These are phyloP conservation scores for Daktulosphaira vitifoliae DNA, from an alignment of 1,140 invertebrate species.

Conservation along the genomic window DNA sequence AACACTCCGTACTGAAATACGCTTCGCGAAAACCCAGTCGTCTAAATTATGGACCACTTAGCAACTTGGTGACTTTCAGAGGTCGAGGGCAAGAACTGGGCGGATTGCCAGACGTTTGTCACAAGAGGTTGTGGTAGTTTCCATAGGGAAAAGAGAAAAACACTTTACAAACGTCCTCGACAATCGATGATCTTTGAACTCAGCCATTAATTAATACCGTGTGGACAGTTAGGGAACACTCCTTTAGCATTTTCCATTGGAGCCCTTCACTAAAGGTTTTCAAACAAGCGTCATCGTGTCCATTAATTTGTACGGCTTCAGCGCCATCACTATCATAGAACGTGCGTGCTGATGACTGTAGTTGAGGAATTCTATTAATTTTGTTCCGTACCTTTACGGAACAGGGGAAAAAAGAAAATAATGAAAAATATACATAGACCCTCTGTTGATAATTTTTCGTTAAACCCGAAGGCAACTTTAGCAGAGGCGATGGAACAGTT, in stretches of 20 bases:
- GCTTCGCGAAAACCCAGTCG: slow-evolving; percentile 9
- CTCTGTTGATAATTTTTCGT: slow-evolving; percentile 24
- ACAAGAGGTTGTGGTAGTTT: no score
- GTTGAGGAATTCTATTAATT: not conserved
- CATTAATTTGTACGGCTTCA: no score
- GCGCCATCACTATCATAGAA: no score
- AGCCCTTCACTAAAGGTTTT: no score
- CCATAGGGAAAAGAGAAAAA: no score
- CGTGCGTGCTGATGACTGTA: not conserved
- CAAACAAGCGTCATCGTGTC: no score
- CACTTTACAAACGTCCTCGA: no score
- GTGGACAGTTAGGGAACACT: no score
- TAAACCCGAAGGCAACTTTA: not conserved
- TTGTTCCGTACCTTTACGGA: no score
- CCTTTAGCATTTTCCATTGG: no score
- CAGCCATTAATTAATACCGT: no score
- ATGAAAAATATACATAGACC: slow-evolving; percentile 23
- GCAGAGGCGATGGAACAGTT: not conserved
- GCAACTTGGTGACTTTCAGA: not conserved
- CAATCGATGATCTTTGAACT: no score
- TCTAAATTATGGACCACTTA: slow-evolving; percentile 30
- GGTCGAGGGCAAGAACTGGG: not conserved
- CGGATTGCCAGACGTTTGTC: slow-evolving; percentile 13
- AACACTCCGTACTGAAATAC: not conserved
- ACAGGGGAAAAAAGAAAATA: slow-evolving; percentile 9